phyloP scores from a whole-genome alignment of 2,113 vertebrate species.

The Rostratula benghalensis region DNA sequence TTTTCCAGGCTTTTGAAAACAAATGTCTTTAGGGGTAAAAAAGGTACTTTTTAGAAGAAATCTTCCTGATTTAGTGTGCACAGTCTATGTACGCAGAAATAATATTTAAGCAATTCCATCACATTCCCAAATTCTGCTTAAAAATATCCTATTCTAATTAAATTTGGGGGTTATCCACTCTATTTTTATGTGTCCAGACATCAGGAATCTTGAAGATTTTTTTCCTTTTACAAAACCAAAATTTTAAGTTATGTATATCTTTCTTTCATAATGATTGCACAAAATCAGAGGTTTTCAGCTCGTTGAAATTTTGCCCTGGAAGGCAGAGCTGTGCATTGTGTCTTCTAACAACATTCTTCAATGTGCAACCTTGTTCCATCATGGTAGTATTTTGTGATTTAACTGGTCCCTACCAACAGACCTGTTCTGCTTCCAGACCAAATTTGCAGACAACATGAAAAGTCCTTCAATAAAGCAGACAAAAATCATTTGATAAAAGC shows the following conservation, averaged over 20 bases:
- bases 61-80: not conserved
- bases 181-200: not conserved
- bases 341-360: not conserved
- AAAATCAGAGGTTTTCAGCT: not conserved
- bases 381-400: not conserved
- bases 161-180: not conserved
- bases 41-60: not conserved
- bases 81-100: not conserved
- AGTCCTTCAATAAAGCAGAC: not conserved
- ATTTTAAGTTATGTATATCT: not conserved
- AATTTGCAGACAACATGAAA: not conserved
- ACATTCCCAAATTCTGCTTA: not conserved
- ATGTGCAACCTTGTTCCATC: not conserved
- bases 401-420: not conserved
- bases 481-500: not conserved
- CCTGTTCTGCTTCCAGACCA: not conserved
- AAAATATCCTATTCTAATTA: not conserved
- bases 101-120: not conserved
- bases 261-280: not conserved
- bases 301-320: not conserved
- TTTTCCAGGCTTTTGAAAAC: not conserved
- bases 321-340: not conserved
- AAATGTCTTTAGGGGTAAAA: not conserved
- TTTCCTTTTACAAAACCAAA: not conserved
- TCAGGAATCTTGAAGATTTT: not conserved